Evolutionary conservation across 2,797 vertebrate genomes (phyloP).

Genomic region (Notolabrus celidotus): DNA sequence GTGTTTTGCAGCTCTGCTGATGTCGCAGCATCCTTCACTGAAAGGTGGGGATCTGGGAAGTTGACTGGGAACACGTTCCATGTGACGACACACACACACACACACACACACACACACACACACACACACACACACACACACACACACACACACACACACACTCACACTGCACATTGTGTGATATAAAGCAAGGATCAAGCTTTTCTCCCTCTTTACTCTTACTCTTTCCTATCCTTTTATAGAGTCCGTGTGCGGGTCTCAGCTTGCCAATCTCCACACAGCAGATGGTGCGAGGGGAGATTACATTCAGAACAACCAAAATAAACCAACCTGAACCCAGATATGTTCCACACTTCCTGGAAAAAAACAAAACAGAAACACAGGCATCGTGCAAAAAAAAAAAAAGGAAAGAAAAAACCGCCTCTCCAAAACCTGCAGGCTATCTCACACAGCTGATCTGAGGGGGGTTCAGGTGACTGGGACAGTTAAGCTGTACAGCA

Average conservation of each 20-base stretch:
- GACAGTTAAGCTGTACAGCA: slow-evolving; percentile 64
- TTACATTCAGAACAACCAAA: slow-evolving; percentile 66
- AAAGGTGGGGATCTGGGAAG: not conserved
- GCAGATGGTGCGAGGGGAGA: slow-evolving; percentile 67
- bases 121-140: slow-evolving; percentile 27
- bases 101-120: too few species aligned
- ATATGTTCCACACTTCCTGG: slow-evolving; percentile 51
- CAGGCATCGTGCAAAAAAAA: not conserved
- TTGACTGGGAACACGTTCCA: slow-evolving; percentile 49
- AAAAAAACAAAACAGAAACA: slow-evolving; percentile 24
- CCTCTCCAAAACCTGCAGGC: slow-evolving; percentile 9
- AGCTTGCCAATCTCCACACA: slow-evolving; percentile 46
- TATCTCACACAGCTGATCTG: slow-evolving; percentile 36
- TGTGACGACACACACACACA: slow-evolving; percentile 40
- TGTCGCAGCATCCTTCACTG: slow-evolving; percentile 16
- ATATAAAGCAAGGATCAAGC: slow-evolving; percentile 10
- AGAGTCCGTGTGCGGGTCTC: slow-evolving; percentile 28
- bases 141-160: slow-evolving; percentile 25
- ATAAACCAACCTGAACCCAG: slow-evolving; percentile 63
- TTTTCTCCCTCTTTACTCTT: not conserved
- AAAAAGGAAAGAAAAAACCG: slow-evolving; percentile 21
- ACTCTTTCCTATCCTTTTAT: slow-evolving; percentile 38
- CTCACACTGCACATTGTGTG: slow-evolving; percentile 6
- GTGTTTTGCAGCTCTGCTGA: slow-evolving; percentile 3
- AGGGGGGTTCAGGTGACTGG: slow-evolving; percentile 54